Evolutionary conservation across 30 jellyfish, hydroid and myxozoan genomes (phyloP).

Genomic region (Cassiopea xamachana): DNA sequence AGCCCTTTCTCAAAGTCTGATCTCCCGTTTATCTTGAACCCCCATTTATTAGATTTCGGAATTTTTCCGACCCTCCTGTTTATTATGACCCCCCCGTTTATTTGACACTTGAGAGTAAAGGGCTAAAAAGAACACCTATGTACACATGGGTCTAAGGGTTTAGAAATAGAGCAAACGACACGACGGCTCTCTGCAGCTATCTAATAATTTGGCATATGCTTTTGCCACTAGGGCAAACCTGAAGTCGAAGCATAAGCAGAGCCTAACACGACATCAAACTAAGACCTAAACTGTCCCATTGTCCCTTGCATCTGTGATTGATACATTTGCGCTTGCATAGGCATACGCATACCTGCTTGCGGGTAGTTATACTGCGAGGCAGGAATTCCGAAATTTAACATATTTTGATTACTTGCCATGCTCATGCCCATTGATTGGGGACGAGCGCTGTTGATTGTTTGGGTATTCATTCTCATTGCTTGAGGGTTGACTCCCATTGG

Average conservation of each 20-base stretch:
- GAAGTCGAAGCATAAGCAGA: not conserved
- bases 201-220: not conserved
- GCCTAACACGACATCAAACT: not conserved
- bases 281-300: slow-evolving; percentile 82
- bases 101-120: too few relatives aligned
- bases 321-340: slow-evolving; percentile 75
- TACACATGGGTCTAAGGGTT: too few relatives aligned
- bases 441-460: slow-evolving; percentile 6
- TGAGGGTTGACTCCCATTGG: slow-evolving; percentile 11
- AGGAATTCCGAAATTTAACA: slow-evolving; percentile 14
- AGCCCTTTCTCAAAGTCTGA: too few relatives aligned
- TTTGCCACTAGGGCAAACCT: not conserved
- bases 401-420: slow-evolving; percentile 9
- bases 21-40: too few relatives aligned
- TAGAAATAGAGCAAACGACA: too few relatives aligned
- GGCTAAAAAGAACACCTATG: too few relatives aligned
- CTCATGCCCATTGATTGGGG: slow-evolving; percentile 18
- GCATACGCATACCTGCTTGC: slow-evolving; percentile 81
- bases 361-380: slow-evolving; percentile 66
- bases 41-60: too few relatives aligned
- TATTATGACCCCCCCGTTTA: too few relatives aligned
- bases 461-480: slow-evolving; percentile 46
- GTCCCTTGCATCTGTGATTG: slow-evolving; percentile 62
- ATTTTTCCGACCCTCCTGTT: too few relatives aligned
- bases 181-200: not conserved